Evolutionary conservation across 2,113 vertebrate genomes (phyloP), one percentile per base, ranked within the genome.

Genomic region (Neodon shergylaensis): DNA sequence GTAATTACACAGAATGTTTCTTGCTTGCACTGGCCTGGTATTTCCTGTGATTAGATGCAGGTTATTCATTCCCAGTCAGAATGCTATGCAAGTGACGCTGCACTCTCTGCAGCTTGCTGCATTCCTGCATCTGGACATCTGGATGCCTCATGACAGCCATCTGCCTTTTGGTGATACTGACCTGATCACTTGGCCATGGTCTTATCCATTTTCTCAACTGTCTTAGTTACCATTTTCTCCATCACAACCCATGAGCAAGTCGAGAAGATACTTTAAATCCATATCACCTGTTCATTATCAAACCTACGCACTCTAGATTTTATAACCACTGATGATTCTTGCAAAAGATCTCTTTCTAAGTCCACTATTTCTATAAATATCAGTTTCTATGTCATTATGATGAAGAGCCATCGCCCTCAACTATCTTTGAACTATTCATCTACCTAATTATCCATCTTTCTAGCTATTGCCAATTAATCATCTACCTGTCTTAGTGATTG

Each of bases 311-410:
- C 11, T 7, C 33, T 36, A 49, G 11, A 90, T 66, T 49, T 79
- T 28, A 39, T 22, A 68, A 16, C 33, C 61, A 79, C 33, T 26
- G 39, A 65, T 84, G 74, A 79, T 87, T 88, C 70, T 95, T 92
- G 33, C 14, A 31, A 83, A 81, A 93, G 74, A 54, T 90, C n/a
- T 82, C 54, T 91, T 87, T 74, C 31, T 17, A 90, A 95, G 66
- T 28, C 22, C 44, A 88, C 22, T 21, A 52, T 49, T 84, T 85
- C 77, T 8, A 44, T 16, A 31, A 63, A 13, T 61, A 90, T 19
- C 58, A 77, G n/a, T 8, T 83, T 58, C 31, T 26, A 58, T 49
- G 47, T 58, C 13, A 13, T 2, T n/a, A 0, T 47, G 84, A 66
- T 5, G 21, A 93, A 72, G 42, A 66, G 1, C 11, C 28, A 66